Evolutionary conservation across 2,113 vertebrate species (phyloP).

Genomic region (Ammodytes marinus): DNA sequence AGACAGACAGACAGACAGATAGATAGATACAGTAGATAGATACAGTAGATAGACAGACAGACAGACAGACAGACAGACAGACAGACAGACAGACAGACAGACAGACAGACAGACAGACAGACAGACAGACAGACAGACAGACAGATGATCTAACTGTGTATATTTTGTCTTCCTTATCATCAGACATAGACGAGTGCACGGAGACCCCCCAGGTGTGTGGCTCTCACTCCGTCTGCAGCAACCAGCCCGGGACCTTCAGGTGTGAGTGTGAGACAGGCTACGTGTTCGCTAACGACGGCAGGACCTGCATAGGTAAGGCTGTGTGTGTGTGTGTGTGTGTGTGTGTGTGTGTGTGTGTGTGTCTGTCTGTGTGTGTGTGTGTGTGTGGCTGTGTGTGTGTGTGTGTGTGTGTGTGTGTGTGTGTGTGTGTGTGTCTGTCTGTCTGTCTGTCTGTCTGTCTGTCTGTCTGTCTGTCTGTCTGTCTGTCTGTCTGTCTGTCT

Average conservation of each 20-base stretch:
- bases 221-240: conserved; percentile 86
- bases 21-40: no score
- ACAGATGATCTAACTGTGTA: no score
- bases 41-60: no score
- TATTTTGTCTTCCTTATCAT: no score
- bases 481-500: not conserved
- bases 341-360: conserved; percentile 24
- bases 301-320: conserved; percentile 85
- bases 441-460: conserved; percentile 36
- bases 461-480: no score
- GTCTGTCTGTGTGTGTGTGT: conserved; percentile 38
- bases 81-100: no score
- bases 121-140: no score
- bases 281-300: conserved; percentile 85
- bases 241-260: conserved; percentile 91
- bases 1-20: no score
- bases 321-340: conserved; percentile 28
- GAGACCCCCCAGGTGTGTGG: conserved; percentile 86
- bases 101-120: no score
- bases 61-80: no score
- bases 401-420: conserved; percentile 28
- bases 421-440: conserved; percentile 23
- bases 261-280: conserved; percentile 90
- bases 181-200: conserved; percentile 92
- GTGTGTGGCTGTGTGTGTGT: not conserved